Evolutionary conservation across 2,113 vertebrate genomes (phyloP).

Genomic region (Bufo gargarizans): DNA sequence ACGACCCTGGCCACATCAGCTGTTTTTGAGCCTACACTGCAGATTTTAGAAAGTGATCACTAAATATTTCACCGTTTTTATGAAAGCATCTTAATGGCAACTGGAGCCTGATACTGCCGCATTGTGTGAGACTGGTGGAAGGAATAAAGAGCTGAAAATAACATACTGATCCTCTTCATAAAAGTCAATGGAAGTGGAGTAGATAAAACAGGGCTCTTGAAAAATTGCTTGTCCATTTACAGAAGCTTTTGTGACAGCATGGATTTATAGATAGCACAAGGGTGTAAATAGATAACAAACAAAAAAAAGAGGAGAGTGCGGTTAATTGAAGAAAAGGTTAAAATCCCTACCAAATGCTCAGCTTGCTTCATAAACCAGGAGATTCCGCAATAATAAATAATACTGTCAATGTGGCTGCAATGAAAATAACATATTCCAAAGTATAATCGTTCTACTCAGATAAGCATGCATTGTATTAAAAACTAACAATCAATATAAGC

Average conservation of each 20-base stretch:
- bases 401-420: background rate
- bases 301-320: background rate
- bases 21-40: background rate
- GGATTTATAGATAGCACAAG: background rate
- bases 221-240: background rate
- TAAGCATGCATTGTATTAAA: background rate
- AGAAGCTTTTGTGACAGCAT: background rate
- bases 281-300: background rate
- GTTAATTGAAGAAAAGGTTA: background rate
- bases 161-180: slow-evolving; percentile 1
- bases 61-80: background rate
- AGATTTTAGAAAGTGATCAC: background rate
- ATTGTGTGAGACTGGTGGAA: background rate
- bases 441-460: background rate
- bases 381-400: background rate
- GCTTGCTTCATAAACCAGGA: background rate
- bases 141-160: background rate
- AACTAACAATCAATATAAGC: slow-evolving; percentile 5
- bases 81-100: background rate
- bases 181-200: slow-evolving; percentile 3
- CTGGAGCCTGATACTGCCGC: background rate
- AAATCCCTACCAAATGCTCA: background rate
- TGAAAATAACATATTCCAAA: background rate
- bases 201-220: background rate
- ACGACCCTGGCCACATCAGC: background rate